phyloP scores from a whole-genome alignment of 2,113 vertebrate genomes.

The Melanotaenia duboulayi region DNA sequence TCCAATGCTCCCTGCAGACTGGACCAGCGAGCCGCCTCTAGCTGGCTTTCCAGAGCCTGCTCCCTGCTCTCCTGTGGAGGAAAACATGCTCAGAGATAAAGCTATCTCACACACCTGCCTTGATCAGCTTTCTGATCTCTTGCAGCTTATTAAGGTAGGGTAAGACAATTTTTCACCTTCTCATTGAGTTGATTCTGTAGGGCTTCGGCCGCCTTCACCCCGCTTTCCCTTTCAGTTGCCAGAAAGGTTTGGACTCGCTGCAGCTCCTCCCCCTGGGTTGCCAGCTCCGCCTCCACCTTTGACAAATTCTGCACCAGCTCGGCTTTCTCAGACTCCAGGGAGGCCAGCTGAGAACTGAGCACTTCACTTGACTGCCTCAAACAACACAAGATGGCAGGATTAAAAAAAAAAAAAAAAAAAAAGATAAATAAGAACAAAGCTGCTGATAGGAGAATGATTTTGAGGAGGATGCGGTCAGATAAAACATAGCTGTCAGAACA shows the following conservation, averaged over 20 bases:
- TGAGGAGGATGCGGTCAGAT: conserved; percentile 5
- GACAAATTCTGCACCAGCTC: conserved; percentile 72
- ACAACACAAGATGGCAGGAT: conserved; percentile 9
- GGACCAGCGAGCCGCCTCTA: conserved; percentile 81
- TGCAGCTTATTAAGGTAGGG: not conserved
- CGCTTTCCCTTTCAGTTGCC: conserved; percentile 78
- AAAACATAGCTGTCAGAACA: conserved; percentile 12
- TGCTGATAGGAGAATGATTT: not conserved
- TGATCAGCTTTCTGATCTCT: not conserved
- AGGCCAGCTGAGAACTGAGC: conserved; percentile 71
- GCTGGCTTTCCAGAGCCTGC: conserved; percentile 76
- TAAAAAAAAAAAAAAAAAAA: not conserved
- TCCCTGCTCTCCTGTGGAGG: conserved; percentile 84
- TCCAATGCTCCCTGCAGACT: conserved; percentile 80
- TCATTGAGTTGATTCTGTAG: conserved; percentile 86
- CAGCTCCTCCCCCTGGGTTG: conserved; percentile 76
- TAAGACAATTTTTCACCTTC: conserved; percentile 78
- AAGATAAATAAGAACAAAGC: not conserved
- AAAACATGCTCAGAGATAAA: not conserved
- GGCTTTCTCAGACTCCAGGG: conserved; percentile 83
- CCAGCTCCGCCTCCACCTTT: conserved; percentile 78
- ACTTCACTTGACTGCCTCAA: conserved; percentile 76
- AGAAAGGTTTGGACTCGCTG: conserved; percentile 79
- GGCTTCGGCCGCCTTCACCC: conserved; percentile 78
- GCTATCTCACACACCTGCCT: not conserved